Percentiles rank a stretch among this genome's conserved stretches.
Evolutionary conservation across 1,140 invertebrate genomes (phyloP).

Genomic region (Orius insidiosus): DNA sequence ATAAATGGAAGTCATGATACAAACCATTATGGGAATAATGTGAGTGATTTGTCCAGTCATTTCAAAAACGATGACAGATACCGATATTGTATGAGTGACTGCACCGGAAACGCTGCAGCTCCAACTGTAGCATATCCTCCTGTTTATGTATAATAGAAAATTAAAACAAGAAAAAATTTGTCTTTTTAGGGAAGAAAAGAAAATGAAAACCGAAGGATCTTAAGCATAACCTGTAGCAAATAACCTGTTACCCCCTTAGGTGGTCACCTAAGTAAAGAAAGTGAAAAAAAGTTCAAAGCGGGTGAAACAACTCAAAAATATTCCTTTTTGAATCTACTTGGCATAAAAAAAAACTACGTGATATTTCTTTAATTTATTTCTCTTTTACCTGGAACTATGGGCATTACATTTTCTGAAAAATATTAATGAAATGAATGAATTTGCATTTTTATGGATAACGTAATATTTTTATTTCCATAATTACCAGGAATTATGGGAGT

Average conservation of each 20-base stretch:
- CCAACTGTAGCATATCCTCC: constrained; percentile 80
- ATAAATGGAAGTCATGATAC: neutral
- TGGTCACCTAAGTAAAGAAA: no score
- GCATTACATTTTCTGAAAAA: constrained; percentile 1
- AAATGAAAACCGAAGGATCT: no score
- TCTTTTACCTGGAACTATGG: neutral
- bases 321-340: constrained; percentile 1
- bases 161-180: no score
- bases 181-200: no score
- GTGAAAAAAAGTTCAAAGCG: no score
- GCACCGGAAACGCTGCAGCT: constrained; percentile 91
- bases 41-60: constrained; percentile 97
- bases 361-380: constrained; percentile 2
- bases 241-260: no score
- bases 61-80: constrained; percentile 95
- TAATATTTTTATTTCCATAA: no score
- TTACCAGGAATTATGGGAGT: constrained; percentile 79
- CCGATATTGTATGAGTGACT: constrained; percentile 93
- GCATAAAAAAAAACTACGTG: neutral
- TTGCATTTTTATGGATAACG: constrained; percentile 4
- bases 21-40: constrained; percentile 80
- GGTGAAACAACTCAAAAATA: no score
- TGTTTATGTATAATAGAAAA: constrained; percentile 26
- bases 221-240: no score
- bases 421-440: neutral